Percentiles rank a stretch among this genome's conserved stretches.
phyloP scores from a whole-genome alignment of 2,113 vertebrate species.

The Ailuropoda melanoleuca region DNA sequence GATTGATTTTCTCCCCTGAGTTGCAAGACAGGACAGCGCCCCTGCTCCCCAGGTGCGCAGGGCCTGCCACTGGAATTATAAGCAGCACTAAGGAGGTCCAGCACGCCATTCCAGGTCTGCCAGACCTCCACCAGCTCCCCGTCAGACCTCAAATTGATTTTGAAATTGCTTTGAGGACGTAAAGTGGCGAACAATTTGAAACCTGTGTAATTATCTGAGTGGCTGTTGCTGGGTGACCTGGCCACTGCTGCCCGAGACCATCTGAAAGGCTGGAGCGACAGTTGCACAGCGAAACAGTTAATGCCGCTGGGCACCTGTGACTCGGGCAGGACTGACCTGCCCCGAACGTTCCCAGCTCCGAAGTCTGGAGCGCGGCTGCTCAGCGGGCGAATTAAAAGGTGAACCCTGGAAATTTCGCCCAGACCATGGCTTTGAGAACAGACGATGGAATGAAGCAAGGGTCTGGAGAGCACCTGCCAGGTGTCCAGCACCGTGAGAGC shows the following conservation, averaged over 20 bases:
- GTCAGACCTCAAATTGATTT: conserved; percentile 86
- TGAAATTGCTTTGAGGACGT: conserved; percentile 86
- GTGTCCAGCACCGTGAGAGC: neutral
- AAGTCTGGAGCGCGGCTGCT: neutral
- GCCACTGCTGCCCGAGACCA: conserved; percentile 60
- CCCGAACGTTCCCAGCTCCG: neutral
- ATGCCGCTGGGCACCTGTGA: neutral
- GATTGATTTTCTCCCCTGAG: conserved; percentile 64
- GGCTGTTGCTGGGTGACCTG: conserved; percentile 74
- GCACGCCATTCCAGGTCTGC: neutral
- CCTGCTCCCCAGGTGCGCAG: conserved; percentile 17
- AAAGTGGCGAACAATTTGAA: conserved; percentile 83
- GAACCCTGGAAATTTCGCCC: neutral
- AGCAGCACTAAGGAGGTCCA: conserved; percentile 60
- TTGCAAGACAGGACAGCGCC: conserved; percentile 69
- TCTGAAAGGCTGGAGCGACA: conserved; percentile 17
- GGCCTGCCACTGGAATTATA: conserved; percentile 77
- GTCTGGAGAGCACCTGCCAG: neutral
- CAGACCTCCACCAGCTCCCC: conserved; percentile 69
- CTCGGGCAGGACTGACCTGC: accelerated
- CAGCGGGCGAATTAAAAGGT: neutral
- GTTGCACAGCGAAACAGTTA: neutral
- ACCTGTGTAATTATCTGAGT: conserved; percentile 78
- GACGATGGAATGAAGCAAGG: neutral
- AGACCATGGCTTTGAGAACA: neutral